Conservation (phyloP, 2,113 vertebrate genomes). For the Excalfactoria chinensis region DNA sequence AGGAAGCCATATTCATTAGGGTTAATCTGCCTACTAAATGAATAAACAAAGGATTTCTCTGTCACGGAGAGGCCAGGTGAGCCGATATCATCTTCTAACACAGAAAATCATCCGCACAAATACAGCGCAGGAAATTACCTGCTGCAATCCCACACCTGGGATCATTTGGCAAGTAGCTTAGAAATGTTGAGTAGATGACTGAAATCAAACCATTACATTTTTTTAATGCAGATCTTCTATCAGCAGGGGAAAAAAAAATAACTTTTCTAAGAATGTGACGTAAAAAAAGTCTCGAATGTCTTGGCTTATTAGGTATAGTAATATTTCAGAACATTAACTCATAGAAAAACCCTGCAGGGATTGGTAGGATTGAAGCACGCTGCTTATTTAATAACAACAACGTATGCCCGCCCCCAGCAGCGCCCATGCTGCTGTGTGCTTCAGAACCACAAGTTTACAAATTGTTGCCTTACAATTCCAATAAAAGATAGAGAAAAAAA, state of each 20-base stretch:
- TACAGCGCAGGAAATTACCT: constrained; percentile 90
- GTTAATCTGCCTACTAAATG: constrained; percentile 91
- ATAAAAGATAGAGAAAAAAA: not conserved
- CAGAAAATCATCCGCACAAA: constrained; percentile 87
- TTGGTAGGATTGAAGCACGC: not conserved
- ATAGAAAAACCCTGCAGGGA: rapidly evolving
- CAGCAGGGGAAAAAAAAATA: constrained; percentile 17
- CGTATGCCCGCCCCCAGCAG: not conserved
- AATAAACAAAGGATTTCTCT: constrained; percentile 98
- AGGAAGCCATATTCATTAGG: constrained; percentile 90
- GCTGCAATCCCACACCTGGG: constrained; percentile 91
- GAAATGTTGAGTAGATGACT: constrained; percentile 72
- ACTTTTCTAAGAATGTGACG: constrained; percentile 12
- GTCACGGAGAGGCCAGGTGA: constrained; percentile 92
- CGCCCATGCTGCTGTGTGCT: rapidly evolving
- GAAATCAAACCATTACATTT: constrained; percentile 58
- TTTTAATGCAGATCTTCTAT: constrained; percentile 48
- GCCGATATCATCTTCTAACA: constrained; percentile 90
- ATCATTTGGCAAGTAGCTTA: constrained; percentile 69
- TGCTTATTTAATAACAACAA: not conserved
- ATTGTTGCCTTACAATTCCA: not conserved
- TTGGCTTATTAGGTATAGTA: not conserved
- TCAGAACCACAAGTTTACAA: not conserved
- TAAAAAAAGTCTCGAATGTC: not conserved
- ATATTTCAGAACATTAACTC: not conserved